A percentile compares a stretch with the other conserved stretches of the same genome.
Evolutionary conservation across 1,140 invertebrate species (phyloP).

Genomic region (Brachionus koreanus): DNA sequence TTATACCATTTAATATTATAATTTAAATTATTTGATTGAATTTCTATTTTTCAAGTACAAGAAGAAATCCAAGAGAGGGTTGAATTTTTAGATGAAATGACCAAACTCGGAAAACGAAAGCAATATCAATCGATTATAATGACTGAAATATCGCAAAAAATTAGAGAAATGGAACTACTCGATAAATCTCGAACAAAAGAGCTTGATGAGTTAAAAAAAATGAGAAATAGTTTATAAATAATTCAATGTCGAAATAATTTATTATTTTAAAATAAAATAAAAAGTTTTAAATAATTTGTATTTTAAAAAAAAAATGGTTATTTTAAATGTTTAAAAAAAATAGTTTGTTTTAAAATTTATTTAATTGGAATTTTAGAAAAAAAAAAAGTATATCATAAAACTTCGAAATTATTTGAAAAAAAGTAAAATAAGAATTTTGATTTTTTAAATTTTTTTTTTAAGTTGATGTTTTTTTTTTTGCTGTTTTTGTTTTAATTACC

Average conservation of each 20-base stretch:
- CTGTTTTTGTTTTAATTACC: background rate
- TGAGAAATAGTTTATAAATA: conserved; percentile 7
- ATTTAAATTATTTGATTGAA: background rate
- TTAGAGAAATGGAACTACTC: conserved; percentile 42
- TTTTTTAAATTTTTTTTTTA: too few species aligned
- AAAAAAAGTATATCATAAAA: background rate
- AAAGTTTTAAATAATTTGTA: background rate
- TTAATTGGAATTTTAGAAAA: background rate
- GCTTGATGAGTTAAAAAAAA: conserved; percentile 15
- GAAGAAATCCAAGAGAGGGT: conserved; percentile 30
- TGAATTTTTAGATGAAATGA: conserved; percentile 27
- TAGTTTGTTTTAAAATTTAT: background rate
- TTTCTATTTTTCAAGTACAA: conserved; percentile 12
- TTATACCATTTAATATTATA: background rate
- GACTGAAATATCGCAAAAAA: conserved; percentile 44
- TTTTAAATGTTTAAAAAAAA: background rate
- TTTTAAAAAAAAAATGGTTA: background rate
- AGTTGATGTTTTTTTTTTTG: background rate
- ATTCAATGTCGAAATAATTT: background rate
- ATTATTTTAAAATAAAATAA: background rate
- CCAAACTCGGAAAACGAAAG: conserved; percentile 24
- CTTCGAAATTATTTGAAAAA: background rate
- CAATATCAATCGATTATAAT: conserved; percentile 35
- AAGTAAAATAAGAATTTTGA: too few species aligned
- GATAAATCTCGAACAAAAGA: conserved; percentile 12